Conservation (phyloP, 2,888 invertebrate species). For the Drosophila ustulata region DNA sequence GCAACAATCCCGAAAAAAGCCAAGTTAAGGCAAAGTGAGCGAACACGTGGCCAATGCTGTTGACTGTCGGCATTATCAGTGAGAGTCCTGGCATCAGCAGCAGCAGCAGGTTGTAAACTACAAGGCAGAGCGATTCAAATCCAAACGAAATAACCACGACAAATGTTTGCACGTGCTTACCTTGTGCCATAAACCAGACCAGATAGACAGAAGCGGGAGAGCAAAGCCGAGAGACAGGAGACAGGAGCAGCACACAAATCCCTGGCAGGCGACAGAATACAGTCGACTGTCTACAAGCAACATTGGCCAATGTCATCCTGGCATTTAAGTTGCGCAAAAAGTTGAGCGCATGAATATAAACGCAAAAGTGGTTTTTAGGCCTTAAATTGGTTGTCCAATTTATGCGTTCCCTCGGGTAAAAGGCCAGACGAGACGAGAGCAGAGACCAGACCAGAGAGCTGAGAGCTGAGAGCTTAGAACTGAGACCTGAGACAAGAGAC, state of each 20-base stretch:
- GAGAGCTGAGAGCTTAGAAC: not conserved
- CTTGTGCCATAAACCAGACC: conserved; percentile 66
- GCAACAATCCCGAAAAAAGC: conserved; percentile 72
- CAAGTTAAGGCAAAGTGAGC: conserved; percentile 64
- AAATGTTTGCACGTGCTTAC: conserved; percentile 79
- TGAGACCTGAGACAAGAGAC: not conserved
- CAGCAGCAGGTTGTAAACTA: conserved; percentile 74
- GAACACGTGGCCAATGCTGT: conserved; percentile 58
- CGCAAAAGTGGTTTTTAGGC: conserved; percentile 78
- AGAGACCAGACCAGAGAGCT: conserved; percentile 1
- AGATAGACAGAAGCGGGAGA: not conserved
- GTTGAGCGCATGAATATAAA: conserved; percentile 71
- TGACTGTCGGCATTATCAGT: conserved; percentile 68
- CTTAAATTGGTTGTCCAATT: conserved; percentile 80
- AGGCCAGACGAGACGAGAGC: conserved; percentile 14
- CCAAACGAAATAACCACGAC: conserved; percentile 79
- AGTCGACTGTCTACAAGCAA: conserved; percentile 21
- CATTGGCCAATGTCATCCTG: conserved; percentile 46
- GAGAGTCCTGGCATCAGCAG: conserved; percentile 44
- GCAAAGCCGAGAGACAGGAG: conserved; percentile 11
- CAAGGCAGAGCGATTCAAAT: conserved; percentile 69
- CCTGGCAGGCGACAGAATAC: conserved; percentile 47
- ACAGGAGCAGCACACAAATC: conserved; percentile 32
- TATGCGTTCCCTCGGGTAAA: conserved; percentile 64
- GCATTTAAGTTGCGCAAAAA: conserved; percentile 61